These are phyloP conservation scores for Zaprionus obscuricornis DNA, from an alignment of 2,888 invertebrate genomes.

Conservation along the genomic window DNA sequence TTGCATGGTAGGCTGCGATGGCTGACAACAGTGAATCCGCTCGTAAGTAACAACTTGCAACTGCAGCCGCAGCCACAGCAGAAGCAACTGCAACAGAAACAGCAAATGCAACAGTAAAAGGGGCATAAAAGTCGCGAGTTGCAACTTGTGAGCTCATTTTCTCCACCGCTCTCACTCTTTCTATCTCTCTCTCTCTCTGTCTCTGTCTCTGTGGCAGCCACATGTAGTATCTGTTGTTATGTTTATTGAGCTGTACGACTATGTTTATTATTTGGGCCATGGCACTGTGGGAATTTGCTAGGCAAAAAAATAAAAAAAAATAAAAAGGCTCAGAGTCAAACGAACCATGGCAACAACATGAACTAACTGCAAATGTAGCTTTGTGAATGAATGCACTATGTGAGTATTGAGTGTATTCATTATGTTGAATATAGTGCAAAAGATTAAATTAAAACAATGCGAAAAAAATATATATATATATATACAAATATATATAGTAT, in stretches of 20 bases:
- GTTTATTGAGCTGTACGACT: conserved; percentile 52
- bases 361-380: neutral
- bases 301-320: too few relatives aligned
- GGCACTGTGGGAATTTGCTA: conserved; percentile 48
- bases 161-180: neutral
- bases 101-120: conserved; percentile 18
- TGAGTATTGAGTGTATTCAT: too few relatives aligned
- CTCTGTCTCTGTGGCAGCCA: conserved; percentile 6
- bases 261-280: conserved; percentile 51
- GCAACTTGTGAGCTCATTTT: conserved; percentile 24
- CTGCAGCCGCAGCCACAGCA: conserved; percentile 15
- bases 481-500: too few relatives aligned
- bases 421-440: too few relatives aligned
- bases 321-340: too few relatives aligned
- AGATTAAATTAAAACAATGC: too few relatives aligned
- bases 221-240: conserved; percentile 26
- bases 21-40: conserved; percentile 43
- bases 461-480: too few relatives aligned
- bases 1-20: conserved; percentile 18
- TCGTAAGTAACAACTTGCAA: conserved; percentile 34
- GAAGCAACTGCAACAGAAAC: conserved; percentile 17
- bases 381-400: too few relatives aligned
- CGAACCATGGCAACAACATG: conserved; percentile 16
- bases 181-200: neutral
- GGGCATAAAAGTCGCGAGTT: conserved; percentile 29